A percentile compares a stretch with the other conserved stretches of the same genome.
Conservation (phyloP, 2,797 vertebrate species). For the Uromys caudimaculatus region DNA sequence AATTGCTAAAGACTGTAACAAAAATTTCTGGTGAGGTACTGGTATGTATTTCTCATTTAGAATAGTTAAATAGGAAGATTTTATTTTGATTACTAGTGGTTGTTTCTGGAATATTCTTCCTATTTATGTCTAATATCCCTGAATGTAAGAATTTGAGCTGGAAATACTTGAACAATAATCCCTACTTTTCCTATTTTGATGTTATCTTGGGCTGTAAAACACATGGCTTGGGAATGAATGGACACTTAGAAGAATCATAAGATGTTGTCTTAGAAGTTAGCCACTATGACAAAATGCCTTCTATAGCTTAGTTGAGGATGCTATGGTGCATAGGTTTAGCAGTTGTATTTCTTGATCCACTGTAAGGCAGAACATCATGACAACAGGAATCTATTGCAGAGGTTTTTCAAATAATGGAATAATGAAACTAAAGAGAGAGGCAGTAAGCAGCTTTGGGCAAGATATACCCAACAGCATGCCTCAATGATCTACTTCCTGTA, state of each 20-base stretch:
- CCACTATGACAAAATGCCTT: background rate
- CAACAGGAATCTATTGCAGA: background rate
- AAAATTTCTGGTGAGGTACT: background rate
- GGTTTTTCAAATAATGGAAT: background rate
- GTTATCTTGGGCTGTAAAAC: background rate
- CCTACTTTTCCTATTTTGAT: background rate
- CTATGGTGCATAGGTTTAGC: background rate
- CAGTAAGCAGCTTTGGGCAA: background rate
- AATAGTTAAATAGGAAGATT: background rate
- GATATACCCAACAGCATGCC: background rate
- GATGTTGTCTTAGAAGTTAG: background rate
- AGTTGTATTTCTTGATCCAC: too few relatives aligned
- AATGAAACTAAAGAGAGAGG: background rate
- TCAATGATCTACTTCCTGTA: background rate
- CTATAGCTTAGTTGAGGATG: background rate
- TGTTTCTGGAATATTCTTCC: constrained; percentile 2
- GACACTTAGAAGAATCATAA: background rate
- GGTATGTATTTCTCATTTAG: background rate
- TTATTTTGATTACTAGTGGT: background rate
- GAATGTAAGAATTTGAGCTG: background rate
- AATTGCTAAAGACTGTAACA: background rate
- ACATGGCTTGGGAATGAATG: background rate
- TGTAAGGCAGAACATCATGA: background rate
- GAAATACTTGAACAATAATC: background rate
- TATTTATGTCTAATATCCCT: background rate